Evolutionary conservation across 2,797 vertebrate species (phyloP), one percentile per base, ranked within the genome.

Genomic region (Euthynnus affinis): DNA sequence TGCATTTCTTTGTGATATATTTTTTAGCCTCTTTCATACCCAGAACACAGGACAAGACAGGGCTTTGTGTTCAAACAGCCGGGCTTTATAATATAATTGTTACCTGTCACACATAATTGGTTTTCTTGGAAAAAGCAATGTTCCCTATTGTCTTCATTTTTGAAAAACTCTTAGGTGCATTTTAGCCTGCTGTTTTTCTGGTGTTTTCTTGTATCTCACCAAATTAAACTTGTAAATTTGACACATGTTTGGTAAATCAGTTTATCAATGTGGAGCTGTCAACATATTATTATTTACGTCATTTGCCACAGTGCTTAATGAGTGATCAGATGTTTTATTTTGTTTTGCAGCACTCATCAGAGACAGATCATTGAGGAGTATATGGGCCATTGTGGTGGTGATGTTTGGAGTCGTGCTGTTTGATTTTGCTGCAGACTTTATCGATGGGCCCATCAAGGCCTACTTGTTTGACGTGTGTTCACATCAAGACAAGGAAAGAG

Each of bases 401-500:
- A 99, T 99, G 97, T 81, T 96, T 23, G 98, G 98, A 13, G 98
- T 99, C 22, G 97, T 98, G 71, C 93, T 99, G 85, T 99, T 99
- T 84, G 98, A 99, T 92, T 99, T 99, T 88, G 95, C 98, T 1
- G 98, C 98, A 9, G 98, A 99, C 89, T 99, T 99, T 92, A 97
- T 99, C 42, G 98, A 99, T 37, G 98, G 98, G 20, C 98, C 98
- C 57, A 98, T 99, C 88, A 99, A 99, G 92, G 98, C 98, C 0
- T 99, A 99, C 92, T 95, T 99, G 87, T 99, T 99, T 89, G 98
- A 99, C 64, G 97, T 99, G 89, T 99, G 98, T 83, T 97, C 95
- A 15, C 94, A 98, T 78, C 89, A 93, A 82, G 98, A 99, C 92
- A 99, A 98, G 87, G 98, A 99, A 74, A 94, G 94, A 85, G 98